These are phyloP conservation scores for Melanostigma gelatinosum DNA, from an alignment of 2,113 vertebrate genomes.

Conservation along the genomic window DNA sequence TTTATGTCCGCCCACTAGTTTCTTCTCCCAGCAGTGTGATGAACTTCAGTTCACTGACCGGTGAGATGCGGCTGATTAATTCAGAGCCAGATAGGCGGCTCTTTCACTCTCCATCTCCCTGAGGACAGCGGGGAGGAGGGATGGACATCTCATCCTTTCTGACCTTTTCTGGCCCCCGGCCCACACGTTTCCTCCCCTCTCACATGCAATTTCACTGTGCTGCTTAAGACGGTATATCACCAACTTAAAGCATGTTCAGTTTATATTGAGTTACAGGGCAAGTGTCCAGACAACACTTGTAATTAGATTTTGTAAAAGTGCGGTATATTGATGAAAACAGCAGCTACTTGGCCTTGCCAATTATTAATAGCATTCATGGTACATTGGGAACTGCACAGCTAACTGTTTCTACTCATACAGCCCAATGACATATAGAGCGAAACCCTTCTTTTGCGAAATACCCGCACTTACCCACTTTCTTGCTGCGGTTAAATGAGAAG, in stretches of 20 bases:
- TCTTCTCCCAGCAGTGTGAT: constrained; percentile 47
- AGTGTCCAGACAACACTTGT: background rate
- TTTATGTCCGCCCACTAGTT: background rate
- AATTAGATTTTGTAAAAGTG: background rate
- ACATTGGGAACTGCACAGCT: background rate
- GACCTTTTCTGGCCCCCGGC: constrained; percentile 19
- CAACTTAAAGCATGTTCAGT: constrained; percentile 2
- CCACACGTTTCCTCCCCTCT: constrained; percentile 38
- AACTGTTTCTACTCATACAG: no score
- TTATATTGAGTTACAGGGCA: no score
- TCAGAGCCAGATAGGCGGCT: constrained; percentile 58
- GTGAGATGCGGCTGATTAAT: constrained; percentile 70
- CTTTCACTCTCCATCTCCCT: constrained; percentile 62
- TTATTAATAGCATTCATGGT: background rate
- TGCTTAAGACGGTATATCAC: constrained; percentile 21
- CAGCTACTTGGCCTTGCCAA: background rate
- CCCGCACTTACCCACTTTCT: background rate
- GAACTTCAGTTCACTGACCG: constrained; percentile 64
- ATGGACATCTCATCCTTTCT: constrained; percentile 52
- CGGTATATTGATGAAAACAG: background rate
- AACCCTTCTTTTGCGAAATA: background rate
- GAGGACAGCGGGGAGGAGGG: constrained; percentile 61
- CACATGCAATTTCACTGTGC: constrained; percentile 16
- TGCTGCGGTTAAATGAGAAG: background rate
- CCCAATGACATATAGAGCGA: background rate